A percentile compares a stretch with the other conserved stretches of the same genome.
Evolutionary conservation across 2,888 invertebrate genomes (phyloP).

Genomic region (Chrysotoxum bicinctum): DNA sequence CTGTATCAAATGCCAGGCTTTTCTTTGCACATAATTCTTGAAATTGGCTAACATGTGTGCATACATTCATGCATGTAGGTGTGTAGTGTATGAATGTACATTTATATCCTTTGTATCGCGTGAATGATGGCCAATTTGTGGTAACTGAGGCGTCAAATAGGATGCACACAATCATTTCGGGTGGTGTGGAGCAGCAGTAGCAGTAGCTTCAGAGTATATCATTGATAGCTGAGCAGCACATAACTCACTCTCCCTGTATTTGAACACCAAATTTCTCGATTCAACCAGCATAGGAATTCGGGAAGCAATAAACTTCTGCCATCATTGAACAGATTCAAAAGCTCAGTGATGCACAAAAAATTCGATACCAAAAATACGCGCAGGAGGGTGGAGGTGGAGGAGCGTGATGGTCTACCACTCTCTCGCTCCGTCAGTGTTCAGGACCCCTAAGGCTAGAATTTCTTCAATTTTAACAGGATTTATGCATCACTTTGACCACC

Average conservation of each 20-base stretch:
- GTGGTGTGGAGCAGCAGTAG: not conserved
- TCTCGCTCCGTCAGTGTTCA: not conserved
- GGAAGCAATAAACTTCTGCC: not conserved
- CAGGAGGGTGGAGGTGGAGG: not conserved
- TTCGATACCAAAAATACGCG: conserved; percentile 45
- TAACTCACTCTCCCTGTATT: conserved; percentile 12
- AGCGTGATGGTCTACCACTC: no score
- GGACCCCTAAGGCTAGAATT: conserved; percentile 42
- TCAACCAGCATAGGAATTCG: conserved; percentile 6
- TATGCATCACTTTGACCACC: conserved; percentile 58
- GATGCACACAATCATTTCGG: conserved; percentile 50
- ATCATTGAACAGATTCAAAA: conserved; percentile 45
- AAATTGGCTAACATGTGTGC: not conserved
- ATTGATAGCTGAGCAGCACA: not conserved
- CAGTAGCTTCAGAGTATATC: not conserved
- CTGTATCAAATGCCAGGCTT: no score
- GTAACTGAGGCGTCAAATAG: conserved; percentile 57
- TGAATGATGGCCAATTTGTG: conserved; percentile 64
- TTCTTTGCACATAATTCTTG: not conserved
- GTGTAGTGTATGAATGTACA: not conserved
- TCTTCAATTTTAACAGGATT: conserved; percentile 57
- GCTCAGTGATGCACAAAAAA: conserved; percentile 57
- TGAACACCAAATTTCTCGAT: conserved; percentile 17
- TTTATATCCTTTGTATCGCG: conserved; percentile 46
- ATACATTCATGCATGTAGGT: not conserved